Evolutionary conservation across 1,140 invertebrate species (phyloP).

Genomic region (Galleria mellonella): DNA sequence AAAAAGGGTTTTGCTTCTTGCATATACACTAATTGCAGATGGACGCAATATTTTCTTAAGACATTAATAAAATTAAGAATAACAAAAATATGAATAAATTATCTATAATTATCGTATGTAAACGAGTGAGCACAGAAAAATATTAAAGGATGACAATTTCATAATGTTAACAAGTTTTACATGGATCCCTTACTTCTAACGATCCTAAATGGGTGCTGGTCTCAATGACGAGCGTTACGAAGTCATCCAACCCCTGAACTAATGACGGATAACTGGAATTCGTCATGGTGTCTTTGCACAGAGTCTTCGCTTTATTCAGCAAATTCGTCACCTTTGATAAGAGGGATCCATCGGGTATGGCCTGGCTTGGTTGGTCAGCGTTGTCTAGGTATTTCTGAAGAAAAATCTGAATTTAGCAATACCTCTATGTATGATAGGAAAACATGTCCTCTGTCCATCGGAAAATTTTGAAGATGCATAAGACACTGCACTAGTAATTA

Average conservation of each 20-base stretch:
- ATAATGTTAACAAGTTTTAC: too few species aligned
- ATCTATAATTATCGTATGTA: too few species aligned
- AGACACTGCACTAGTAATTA: too few species aligned
- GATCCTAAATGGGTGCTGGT: slow-evolving; percentile 78
- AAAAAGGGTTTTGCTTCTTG: too few species aligned
- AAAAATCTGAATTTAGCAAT: background rate
- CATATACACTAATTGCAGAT: too few species aligned
- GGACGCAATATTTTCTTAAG: too few species aligned
- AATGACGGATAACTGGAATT: slow-evolving; percentile 75
- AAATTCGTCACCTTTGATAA: slow-evolving; percentile 48
- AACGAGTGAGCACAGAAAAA: too few species aligned
- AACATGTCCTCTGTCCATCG: too few species aligned
- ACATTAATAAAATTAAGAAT: too few species aligned
- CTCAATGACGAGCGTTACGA: slow-evolving; percentile 79
- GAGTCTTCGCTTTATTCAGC: slow-evolving; percentile 76
- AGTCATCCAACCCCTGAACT: slow-evolving; percentile 78
- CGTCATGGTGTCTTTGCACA: slow-evolving; percentile 78
- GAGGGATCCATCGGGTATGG: slow-evolving; percentile 35
- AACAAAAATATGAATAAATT: too few species aligned
- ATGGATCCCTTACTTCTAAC: slow-evolving; percentile 75
- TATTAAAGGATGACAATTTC: too few species aligned
- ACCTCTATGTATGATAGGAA: background rate
- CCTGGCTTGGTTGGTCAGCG: slow-evolving; percentile 29
- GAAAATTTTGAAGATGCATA: too few species aligned
- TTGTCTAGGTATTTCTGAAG: slow-evolving; percentile 63